Conservation (phyloP, 2,113 vertebrate species). For the Lates calcarifer region DNA sequence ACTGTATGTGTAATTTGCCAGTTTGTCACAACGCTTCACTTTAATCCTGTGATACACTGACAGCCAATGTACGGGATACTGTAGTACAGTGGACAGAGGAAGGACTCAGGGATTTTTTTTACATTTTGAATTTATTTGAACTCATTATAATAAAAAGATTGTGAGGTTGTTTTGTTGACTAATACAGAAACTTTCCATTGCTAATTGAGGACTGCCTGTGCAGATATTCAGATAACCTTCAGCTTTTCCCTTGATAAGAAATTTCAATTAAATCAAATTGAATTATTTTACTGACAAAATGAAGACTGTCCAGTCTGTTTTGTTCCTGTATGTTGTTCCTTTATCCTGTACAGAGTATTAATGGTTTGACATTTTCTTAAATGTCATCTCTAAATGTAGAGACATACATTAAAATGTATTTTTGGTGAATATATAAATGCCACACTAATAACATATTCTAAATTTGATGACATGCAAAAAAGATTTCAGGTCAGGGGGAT, state of each 20-base stretch:
- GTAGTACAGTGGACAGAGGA: not conserved
- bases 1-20: constrained; percentile 38
- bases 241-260: too few species aligned
- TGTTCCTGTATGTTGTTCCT: not conserved
- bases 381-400: too few species aligned
- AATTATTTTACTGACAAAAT: too few species aligned
- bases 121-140: not conserved
- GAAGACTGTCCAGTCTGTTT: not conserved
- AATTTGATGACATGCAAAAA: not conserved
- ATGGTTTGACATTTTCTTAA: too few species aligned
- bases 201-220: not conserved
- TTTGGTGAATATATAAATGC: too few species aligned
- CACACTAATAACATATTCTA: too few species aligned
- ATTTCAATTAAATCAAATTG: too few species aligned
- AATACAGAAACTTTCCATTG: not conserved
- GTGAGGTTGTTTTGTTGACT: not conserved
- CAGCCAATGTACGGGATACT: not conserved
- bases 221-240: not conserved
- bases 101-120: not conserved
- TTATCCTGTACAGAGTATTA: too few species aligned
- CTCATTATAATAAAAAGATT: not conserved
- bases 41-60: constrained; percentile 14
- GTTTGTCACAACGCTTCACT: constrained; percentile 44
- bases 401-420: too few species aligned
- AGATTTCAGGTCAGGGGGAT: not conserved